Percentiles rank a stretch among this genome's conserved stretches.
These are phyloP conservation scores for Selene dorsalis DNA, from an alignment of 2,797 vertebrate species.

Conservation along the genomic window DNA sequence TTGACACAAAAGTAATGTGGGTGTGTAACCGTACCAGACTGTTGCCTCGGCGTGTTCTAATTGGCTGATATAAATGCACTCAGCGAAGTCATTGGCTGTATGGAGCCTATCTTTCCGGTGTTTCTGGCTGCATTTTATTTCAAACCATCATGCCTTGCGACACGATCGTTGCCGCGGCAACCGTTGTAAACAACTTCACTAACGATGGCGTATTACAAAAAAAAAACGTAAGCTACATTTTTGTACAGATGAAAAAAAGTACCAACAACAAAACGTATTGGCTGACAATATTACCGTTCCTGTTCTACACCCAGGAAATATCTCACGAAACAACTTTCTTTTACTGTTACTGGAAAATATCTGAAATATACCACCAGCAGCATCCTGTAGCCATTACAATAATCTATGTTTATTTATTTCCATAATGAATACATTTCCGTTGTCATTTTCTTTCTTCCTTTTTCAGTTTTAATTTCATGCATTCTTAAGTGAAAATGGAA, in stretches of 20 bases:
- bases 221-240: too few species aligned
- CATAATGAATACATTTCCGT: background rate
- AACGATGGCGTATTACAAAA: background rate
- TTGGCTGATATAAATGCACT: conserved; percentile 66
- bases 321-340: too few species aligned
- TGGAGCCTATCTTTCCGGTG: conserved; percentile 51
- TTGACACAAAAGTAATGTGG: conserved; percentile 84
- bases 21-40: conserved; percentile 75
- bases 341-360: too few species aligned
- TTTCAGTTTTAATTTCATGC: too few species aligned
- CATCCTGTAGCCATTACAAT: background rate
- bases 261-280: too few species aligned
- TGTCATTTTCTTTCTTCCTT: too few species aligned
- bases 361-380: background rate
- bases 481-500: background rate
- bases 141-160: conserved; percentile 83
- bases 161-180: conserved; percentile 63
- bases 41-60: conserved; percentile 55
- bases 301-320: too few species aligned
- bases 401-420: background rate
- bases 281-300: too few species aligned
- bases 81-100: conserved; percentile 70
- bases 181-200: conserved; percentile 61
- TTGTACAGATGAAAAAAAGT: too few species aligned
- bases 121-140: conserved; percentile 86